Conservation (phyloP, 2,888 invertebrate species). For the Metalampra italica region DNA sequence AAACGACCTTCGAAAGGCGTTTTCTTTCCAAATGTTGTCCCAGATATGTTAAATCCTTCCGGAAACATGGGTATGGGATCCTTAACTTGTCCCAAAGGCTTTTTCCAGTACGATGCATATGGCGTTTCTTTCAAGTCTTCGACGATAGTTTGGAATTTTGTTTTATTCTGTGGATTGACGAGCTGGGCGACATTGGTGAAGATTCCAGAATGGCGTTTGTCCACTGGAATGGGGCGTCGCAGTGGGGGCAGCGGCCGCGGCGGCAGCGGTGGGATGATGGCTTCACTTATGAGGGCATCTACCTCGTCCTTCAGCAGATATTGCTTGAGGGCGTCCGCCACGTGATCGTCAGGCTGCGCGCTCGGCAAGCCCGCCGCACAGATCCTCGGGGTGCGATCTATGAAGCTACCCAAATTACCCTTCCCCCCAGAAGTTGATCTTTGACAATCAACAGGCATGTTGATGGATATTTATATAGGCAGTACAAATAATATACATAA, state of each 20-base stretch:
- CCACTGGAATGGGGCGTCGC: slow-evolving; percentile 41
- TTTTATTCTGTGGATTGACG: slow-evolving; percentile 47
- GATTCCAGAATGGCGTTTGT: slow-evolving; percentile 45
- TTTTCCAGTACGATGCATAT: slow-evolving; percentile 60
- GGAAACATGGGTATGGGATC: slow-evolving; percentile 63
- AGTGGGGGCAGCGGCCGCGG: slow-evolving; percentile 43
- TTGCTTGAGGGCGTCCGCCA: slow-evolving; percentile 43
- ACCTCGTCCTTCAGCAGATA: slow-evolving; percentile 59
- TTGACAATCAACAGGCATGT: slow-evolving; percentile 51
- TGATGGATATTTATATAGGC: slow-evolving; percentile 7
- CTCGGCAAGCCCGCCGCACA: slow-evolving; percentile 61
- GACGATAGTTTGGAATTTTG: slow-evolving; percentile 54
- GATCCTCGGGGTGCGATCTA: slow-evolving; percentile 52
- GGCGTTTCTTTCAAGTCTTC: slow-evolving; percentile 55
- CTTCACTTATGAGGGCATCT: slow-evolving; percentile 55
- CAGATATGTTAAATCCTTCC: slow-evolving; percentile 43
- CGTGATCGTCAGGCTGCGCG: slow-evolving; percentile 42
- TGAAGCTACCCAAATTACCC: slow-evolving; percentile 56
- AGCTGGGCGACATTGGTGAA: slow-evolving; percentile 36
- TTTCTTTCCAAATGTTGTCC: slow-evolving; percentile 55
- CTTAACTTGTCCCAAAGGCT: slow-evolving; percentile 36
- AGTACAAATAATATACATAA: neutral
- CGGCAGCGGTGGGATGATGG: slow-evolving; percentile 46
- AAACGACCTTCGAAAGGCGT: slow-evolving; percentile 38
- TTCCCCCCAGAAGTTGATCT: slow-evolving; percentile 56